These are phyloP conservation scores for Murina feae DNA, from an alignment of 2,113 vertebrate genomes.

Conservation along the genomic window DNA sequence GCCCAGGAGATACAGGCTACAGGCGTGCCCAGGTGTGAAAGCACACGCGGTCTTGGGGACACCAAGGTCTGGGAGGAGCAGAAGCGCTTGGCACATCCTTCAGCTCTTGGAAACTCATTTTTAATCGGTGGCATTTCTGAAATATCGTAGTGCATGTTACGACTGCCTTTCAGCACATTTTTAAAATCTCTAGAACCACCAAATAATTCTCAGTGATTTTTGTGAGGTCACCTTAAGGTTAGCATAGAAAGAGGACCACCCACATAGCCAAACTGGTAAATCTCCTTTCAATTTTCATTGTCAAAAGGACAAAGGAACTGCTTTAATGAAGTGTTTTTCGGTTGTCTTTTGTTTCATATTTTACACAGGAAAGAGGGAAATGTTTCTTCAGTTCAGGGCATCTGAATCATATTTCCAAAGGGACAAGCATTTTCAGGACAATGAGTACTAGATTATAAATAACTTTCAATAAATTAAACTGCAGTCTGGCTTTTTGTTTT, in stretches of 20 bases:
- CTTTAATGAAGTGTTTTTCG: constrained; percentile 81
- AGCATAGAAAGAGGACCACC: constrained; percentile 78
- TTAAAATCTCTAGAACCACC: constrained; percentile 67
- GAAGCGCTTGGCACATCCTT: neutral
- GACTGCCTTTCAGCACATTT: constrained; percentile 67
- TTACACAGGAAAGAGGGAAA: constrained; percentile 87
- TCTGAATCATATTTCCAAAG: constrained; percentile 87
- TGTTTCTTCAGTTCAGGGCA: constrained; percentile 78
- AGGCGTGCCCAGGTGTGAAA: neutral
- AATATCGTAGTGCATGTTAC: constrained; percentile 13
- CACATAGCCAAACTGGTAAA: constrained; percentile 71
- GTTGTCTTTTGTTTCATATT: constrained; percentile 82
- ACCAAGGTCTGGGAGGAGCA: neutral
- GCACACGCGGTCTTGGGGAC: rapidly evolving
- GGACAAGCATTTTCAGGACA: constrained; percentile 83
- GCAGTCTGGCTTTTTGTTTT: constrained; percentile 44
- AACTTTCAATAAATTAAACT: constrained; percentile 77
- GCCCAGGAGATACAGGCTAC: neutral
- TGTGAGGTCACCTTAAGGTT: constrained; percentile 70
- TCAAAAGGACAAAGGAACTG: constrained; percentile 80
- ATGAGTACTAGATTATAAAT: constrained; percentile 84
- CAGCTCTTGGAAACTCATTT: neutral
- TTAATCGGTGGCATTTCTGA: constrained; percentile 33
- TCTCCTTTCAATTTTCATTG: constrained; percentile 75
- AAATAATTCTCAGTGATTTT: constrained; percentile 65